Base-by-base conservation (phyloP, 2,888 invertebrate species). In the Thymelicus lineola region DNA sequence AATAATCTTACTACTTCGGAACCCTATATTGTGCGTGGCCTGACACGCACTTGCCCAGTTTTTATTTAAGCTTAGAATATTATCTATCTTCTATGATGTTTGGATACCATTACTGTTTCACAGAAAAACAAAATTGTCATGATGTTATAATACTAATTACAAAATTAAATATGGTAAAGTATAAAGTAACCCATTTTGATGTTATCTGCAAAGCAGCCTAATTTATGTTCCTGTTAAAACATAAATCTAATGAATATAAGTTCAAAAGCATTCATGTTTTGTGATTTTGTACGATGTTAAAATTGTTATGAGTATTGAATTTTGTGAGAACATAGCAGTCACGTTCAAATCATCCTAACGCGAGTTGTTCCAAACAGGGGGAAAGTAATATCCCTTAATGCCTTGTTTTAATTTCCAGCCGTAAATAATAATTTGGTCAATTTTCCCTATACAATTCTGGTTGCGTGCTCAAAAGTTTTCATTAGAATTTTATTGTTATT, bases 401-500 rank as follows among this genome's bases (percentile, higher is more conserved):
- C 88, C 84, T 83, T 82, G 88, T 90, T 91, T 91, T 91, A 93
- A 93, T 93, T 93, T 89, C 81, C 75, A 88, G 81, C 86, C 91
- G 89, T 93, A 93, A 93, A 93, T 93, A 92, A 93, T 89, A 90
- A 93, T 93, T 93, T 93, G 90, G 92, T 92, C 90, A 91, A 93
- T 90, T 91, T 90, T 87, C 91, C 87, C 81, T 75, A 80, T 82
- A 91, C 89, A 90, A 91, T 90, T 92, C 89, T 80, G 88, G 92
- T 93, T 89, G 92, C 93, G 93, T 93, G 93, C 82, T 84, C 89
- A 88, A 92, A 74, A 93, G 91, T 92, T 93, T 93, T 91, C 91
- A 93, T 93, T 93, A 89, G 86, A 91, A 91, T 93, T 93, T 93
- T 91, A 93, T 93, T 93, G 93, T 93, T 93, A 93, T 93, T 93